phyloP scores from a whole-genome alignment of 2,888 invertebrate genomes.

The Papilio gigon region DNA sequence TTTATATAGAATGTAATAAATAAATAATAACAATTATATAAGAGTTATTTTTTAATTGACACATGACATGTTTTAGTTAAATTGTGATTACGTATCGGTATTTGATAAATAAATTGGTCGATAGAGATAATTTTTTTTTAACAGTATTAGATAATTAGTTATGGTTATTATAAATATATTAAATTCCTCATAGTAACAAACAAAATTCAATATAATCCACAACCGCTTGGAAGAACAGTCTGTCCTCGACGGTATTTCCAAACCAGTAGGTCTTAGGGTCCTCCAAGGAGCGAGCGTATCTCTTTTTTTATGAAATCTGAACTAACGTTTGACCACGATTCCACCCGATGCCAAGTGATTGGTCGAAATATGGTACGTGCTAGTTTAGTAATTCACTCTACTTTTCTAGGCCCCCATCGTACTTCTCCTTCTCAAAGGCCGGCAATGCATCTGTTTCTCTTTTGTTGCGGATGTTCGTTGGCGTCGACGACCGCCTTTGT shows the following conservation, averaged over 20 bases:
- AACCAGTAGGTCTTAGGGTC: too few species aligned
- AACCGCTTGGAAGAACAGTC: neutral
- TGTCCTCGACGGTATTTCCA: too few species aligned
- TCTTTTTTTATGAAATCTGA: too few species aligned
- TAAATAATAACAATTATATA: neutral
- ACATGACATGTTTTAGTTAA: conserved; percentile 3
- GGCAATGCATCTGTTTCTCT: too few species aligned
- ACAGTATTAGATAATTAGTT: conserved; percentile 5
- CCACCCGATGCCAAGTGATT: too few species aligned
- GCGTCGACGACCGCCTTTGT: too few species aligned
- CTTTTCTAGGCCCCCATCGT: too few species aligned
- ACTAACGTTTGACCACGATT: too few species aligned
- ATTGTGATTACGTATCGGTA: neutral
- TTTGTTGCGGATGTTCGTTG: too few species aligned
- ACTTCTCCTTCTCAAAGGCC: too few species aligned
- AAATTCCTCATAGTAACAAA: conserved; percentile 8
- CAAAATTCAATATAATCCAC: neutral
- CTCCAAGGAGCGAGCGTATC: too few species aligned
- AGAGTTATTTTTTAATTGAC: neutral
- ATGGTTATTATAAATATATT: neutral
- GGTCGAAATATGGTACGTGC: neutral
- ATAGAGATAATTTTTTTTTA: conserved; percentile 2
- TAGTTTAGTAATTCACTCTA: neutral
- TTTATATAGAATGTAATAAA: too few species aligned
- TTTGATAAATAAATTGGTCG: conserved; percentile 2